Conservation (phyloP, 1,140 invertebrate genomes). For the Hormaphis cornu region DNA sequence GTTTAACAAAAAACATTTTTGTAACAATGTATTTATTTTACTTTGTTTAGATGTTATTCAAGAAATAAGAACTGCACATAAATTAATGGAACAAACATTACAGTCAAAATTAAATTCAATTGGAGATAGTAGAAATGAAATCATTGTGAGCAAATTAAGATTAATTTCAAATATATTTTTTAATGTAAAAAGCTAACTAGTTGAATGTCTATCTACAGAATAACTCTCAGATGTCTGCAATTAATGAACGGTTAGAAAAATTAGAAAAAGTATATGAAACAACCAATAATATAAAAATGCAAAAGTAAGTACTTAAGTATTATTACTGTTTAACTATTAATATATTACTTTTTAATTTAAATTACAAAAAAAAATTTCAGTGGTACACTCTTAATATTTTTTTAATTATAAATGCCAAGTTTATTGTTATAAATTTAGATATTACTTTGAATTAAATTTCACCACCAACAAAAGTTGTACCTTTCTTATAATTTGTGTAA, state of each 20-base stretch:
- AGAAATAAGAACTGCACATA: slow-evolving; percentile 26
- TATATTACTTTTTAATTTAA: no score
- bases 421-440: no score
- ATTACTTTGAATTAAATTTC: no score
- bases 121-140: not conserved
- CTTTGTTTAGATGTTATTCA: slow-evolving; percentile 16
- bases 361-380: no score
- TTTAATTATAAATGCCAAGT: no score
- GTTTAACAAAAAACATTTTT: no score
- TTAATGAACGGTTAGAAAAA: slow-evolving; percentile 1
- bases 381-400: no score
- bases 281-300: not conserved
- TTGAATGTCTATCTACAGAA: not conserved
- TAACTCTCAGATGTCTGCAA: not conserved
- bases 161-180: not conserved
- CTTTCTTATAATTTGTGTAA: no score
- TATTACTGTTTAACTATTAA: no score
- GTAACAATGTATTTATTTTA: not conserved
- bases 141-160: not conserved
- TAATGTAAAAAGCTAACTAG: not conserved
- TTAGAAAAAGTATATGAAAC: not conserved
- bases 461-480: no score
- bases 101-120: slow-evolving; percentile 12
- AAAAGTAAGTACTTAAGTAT: not conserved
- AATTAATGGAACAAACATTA: slow-evolving; percentile 23